Evolutionary conservation across 2,888 invertebrate species (phyloP), one percentile per base, ranked within the genome.

Genomic region (Phragmatobia fuliginosa): DNA sequence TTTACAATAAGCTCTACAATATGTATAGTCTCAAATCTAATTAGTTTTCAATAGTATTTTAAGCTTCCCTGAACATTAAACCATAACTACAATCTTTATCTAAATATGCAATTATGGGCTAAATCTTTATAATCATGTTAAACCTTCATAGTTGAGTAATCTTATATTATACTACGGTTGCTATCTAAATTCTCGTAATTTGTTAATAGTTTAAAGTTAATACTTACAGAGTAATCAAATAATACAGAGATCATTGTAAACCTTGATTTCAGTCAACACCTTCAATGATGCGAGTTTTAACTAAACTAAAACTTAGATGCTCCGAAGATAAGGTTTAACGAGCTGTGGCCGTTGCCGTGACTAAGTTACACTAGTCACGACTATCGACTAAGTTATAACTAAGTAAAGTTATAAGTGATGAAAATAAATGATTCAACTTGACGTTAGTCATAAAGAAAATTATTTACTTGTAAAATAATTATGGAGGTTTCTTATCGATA

Each of bases 311-410:
- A 78, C 82, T 82, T 84, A 85, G 89, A 89, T 89, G 82, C 78
- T 82, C 77, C 65, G 49, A 18, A 84, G 89, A 89, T 90, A 89
- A 91, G 83, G 73, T 72, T 79, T 90, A 91, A 91, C 90, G 89
- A 90, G 88, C 83, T 85, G 81, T 81, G 78, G 85, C 83, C 83
- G 80, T 81, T 82, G 80, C 84, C 87, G 87, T 93, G 92, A 93
- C 92, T 93, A 92, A 93, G 85, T 90, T 85, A 90, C 84, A 79
- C 79, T 77, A 88, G 92, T 90, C 93, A 93, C 92, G 93, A 90
- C 71, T 71, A 70, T 74, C 76, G 75, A 79, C 74, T 72, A 67
- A 73, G 71, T 79, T 76, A 64, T 70, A 73, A 68, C 70, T 70
- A 71, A 71, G 60, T 63, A 70, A 78, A 76, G 36, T 76, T 72